phyloP scores from a whole-genome alignment of 2,797 vertebrate species.

The Rhinella marina region DNA sequence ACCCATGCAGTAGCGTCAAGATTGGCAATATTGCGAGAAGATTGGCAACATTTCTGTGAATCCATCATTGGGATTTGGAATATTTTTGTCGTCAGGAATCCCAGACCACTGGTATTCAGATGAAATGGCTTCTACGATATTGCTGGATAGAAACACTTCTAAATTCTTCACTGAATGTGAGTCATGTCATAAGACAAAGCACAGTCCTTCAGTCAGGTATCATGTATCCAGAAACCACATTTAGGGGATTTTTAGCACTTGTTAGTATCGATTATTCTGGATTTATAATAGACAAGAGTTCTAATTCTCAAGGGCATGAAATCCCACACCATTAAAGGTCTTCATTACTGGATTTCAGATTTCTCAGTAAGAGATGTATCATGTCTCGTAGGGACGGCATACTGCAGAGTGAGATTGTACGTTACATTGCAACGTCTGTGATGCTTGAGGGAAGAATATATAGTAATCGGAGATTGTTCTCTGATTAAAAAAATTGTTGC shows the following conservation, averaged over 20 bases:
- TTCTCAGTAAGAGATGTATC: too few relatives aligned
- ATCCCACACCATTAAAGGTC: background rate
- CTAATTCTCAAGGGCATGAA: background rate
- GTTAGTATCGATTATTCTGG: background rate
- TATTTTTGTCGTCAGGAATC: background rate
- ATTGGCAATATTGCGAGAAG: too few relatives aligned
- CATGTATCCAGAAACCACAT: background rate
- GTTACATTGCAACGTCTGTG: background rate
- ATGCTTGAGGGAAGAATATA: background rate
- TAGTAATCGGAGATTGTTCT: background rate
- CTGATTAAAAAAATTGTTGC: background rate
- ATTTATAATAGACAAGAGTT: background rate
- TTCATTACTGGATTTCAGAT: background rate
- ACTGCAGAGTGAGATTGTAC: background rate
- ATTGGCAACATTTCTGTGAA: too few relatives aligned
- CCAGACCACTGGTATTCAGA: background rate
- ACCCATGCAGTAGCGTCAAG: too few relatives aligned
- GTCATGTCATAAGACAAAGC: background rate
- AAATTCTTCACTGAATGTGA: background rate
- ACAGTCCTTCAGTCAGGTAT: background rate
- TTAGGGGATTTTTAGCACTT: conserved; percentile 1
- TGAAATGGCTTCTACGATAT: too few relatives aligned
- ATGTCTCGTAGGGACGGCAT: background rate
- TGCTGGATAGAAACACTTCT: background rate
- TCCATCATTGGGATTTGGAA: too few relatives aligned